A percentile compares a stretch with the other conserved stretches of the same genome.
Evolutionary conservation across 1,140 invertebrate species (phyloP).

Genomic region (Zaprionus camerounensis): DNA sequence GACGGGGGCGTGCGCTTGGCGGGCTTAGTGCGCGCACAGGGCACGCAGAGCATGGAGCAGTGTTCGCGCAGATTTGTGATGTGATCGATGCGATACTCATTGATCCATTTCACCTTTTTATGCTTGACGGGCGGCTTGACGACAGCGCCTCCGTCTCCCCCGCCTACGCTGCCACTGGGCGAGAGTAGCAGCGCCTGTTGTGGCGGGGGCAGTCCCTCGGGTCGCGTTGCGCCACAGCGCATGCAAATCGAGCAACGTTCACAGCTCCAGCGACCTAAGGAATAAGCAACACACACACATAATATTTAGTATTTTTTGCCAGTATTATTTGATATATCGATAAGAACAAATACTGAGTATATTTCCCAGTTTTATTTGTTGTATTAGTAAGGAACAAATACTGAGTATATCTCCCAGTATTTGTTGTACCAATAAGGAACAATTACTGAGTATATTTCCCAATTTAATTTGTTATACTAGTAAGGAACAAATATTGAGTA

Average conservation of each 20-base stretch:
- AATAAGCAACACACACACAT: not conserved
- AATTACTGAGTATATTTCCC: no score
- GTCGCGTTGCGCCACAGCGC: slow-evolving; percentile 85
- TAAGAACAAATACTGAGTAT: no score
- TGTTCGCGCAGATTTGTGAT: slow-evolving; percentile 79
- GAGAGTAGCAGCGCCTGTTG: slow-evolving; percentile 19
- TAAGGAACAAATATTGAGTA: no score
- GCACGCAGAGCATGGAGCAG: slow-evolving; percentile 76
- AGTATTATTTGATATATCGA: not conserved
- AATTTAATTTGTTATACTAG: no score
- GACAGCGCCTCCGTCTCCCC: not conserved
- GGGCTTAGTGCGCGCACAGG: slow-evolving; percentile 69
- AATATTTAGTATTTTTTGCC: slow-evolving; percentile 1
- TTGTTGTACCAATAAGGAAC: no score
- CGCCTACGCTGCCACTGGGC: slow-evolving; percentile 20
- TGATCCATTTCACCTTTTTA: slow-evolving; percentile 79
- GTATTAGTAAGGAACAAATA: no score
- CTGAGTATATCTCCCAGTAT: no score
- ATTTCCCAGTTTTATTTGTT: no score
- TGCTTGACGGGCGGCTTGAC: slow-evolving; percentile 46
- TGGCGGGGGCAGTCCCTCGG: slow-evolving; percentile 75
- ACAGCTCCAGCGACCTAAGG: slow-evolving; percentile 93
- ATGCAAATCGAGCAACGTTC: slow-evolving; percentile 90
- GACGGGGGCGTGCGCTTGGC: slow-evolving; percentile 52
- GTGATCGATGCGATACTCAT: slow-evolving; percentile 81